phyloP scores from a whole-genome alignment of 2,888 invertebrate genomes.

The Zootermopsis nevadensis region DNA sequence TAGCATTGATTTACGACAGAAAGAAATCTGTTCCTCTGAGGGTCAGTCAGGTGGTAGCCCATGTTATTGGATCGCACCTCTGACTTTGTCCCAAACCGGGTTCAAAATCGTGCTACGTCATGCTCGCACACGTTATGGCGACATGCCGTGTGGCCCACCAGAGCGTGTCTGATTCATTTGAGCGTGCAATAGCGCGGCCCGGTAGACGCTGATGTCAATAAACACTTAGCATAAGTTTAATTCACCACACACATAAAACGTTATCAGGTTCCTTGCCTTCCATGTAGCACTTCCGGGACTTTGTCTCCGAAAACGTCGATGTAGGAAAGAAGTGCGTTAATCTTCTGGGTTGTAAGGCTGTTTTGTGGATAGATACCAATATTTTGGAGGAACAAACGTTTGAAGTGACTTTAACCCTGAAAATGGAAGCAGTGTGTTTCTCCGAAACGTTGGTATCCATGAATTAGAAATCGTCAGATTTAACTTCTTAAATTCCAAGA shows the following conservation, averaged over 20 bases:
- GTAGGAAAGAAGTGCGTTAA: too few species aligned
- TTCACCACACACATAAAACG: not conserved
- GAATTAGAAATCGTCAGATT: too few species aligned
- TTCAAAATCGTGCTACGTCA: conserved; percentile 21
- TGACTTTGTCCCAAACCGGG: not conserved
- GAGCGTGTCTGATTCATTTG: not conserved
- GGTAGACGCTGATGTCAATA: not conserved
- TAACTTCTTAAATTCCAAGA: too few species aligned
- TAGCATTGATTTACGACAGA: conserved; percentile 25
- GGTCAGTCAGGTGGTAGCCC: not conserved
- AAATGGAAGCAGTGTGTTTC: too few species aligned
- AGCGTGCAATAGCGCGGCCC: not conserved
- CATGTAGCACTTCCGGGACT: not conserved
- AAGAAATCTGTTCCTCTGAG: not conserved
- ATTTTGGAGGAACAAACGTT: too few species aligned
- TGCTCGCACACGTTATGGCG: not conserved
- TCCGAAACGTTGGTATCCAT: too few species aligned
- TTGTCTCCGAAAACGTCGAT: too few species aligned
- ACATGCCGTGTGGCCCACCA: not conserved
- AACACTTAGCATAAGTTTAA: not conserved
- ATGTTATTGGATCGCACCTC: conserved; percentile 38
- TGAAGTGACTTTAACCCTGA: too few species aligned
- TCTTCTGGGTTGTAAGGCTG: too few species aligned
- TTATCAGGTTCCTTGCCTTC: not conserved
- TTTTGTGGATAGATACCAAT: too few species aligned